Base-by-base conservation (phyloP, 2,113 vertebrate species). In the Grallaria varia region DNA sequence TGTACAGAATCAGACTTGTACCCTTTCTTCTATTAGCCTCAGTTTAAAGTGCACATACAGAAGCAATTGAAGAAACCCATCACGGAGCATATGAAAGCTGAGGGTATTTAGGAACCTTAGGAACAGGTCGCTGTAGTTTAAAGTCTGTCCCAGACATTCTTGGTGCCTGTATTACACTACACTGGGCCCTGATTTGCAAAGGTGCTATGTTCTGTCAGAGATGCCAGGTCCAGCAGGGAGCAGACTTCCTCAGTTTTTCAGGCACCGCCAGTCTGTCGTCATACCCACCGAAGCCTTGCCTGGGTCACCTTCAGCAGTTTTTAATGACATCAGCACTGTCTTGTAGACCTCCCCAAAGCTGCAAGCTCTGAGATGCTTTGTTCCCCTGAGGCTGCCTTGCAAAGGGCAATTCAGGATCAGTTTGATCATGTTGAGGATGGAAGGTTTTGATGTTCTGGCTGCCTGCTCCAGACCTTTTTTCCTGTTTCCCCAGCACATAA, bases 111-210 rank as follows among this genome's bases (percentile, higher is more conserved):
- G 58, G 45, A 60, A 72, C 22, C 14, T 22, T 44, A 45, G 59
- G 42, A 63, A 28, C 9, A 37, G 23, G 40, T 52, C 0, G 0
- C 33, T 50, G 28, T 24, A 33, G 33, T 23, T 40, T 15, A 67
- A 82, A 55, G 15, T 60, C 44, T 87, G n/a, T 58, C 28, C 37
- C 25, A 73, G 25, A n/a, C n/a, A 37, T 78, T 84, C n/a, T 45
- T 27, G 35, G n/a, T 58, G 27, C 27, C 15, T 55, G 17, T 55
- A 55, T 74, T 60, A 37, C 0, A 3, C 37, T 53, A 39, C 33
- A 17, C 50, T 49, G 37, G 24, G 31, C 27, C n/a, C 24, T 69
- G 21, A 12, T 53, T 77, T 78, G 42, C 28, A 81, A 56, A 66
- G 37, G 24, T 81, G 64, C 63, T 77, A 73, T 58, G 49, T 35